Evolutionary conservation across 2,888 invertebrate genomes (phyloP).

Genomic region (Gasteruption jaculator): DNA sequence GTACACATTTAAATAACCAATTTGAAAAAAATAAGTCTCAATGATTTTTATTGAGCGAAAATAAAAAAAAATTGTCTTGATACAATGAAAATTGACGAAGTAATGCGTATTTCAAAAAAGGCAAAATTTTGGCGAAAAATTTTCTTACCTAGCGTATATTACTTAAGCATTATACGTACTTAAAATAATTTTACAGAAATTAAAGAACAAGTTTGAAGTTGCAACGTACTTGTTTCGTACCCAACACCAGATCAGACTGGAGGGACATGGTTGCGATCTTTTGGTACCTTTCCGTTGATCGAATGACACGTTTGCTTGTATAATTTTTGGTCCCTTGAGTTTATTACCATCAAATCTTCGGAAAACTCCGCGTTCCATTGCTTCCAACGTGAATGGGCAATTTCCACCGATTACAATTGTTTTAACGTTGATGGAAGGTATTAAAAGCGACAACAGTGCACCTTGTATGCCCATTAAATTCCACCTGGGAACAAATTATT

Average conservation of each 20-base stretch:
- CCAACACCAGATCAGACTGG: conserved; percentile 61
- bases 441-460: conserved; percentile 66
- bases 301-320: conserved; percentile 49
- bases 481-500: conserved; percentile 73
- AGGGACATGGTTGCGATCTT: conserved; percentile 56
- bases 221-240: conserved; percentile 49
- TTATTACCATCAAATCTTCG: conserved; percentile 43
- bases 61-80: no score
- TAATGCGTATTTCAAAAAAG: no score
- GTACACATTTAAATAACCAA: no score
- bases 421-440: conserved; percentile 67
- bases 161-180: no score
- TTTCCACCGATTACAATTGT: conserved; percentile 68
- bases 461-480: conserved; percentile 82
- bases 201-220: conserved; percentile 17
- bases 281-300: conserved; percentile 44
- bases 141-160: no score
- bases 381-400: conserved; percentile 60
- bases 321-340: conserved; percentile 32
- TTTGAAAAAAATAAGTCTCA: no score
- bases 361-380: conserved; percentile 58
- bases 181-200: neutral
- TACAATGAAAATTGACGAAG: no score
- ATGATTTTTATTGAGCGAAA: no score
- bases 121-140: no score